Evolutionary conservation across 1,140 invertebrate species (phyloP).

Genomic region (Procambarus virginalis): DNA sequence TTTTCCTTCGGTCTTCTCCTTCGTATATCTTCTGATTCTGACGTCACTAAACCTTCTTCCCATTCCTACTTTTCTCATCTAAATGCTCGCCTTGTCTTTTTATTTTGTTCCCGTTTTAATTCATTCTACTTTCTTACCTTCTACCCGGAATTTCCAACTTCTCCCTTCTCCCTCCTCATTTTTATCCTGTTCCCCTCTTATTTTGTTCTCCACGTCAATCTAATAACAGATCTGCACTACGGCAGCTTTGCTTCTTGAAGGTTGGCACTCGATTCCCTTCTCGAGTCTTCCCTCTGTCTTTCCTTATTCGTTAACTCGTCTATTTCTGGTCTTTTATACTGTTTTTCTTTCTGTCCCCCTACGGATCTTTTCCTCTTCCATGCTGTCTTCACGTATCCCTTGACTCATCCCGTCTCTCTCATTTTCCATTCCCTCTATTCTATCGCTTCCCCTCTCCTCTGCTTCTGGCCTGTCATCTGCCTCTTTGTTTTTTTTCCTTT

Average conservation of each 20-base stretch:
- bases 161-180: no score
- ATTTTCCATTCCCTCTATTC: background rate
- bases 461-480: background rate
- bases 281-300: no score
- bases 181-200: background rate
- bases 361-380: no score
- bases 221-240: no score
- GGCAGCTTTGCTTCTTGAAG: no score
- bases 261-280: no score
- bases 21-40: background rate
- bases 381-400: background rate
- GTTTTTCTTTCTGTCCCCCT: no score
- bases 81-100: no score
- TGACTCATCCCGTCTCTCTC: slow-evolving; percentile 14
- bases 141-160: background rate
- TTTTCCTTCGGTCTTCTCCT: background rate
- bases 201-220: no score
- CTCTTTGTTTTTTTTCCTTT: background rate
- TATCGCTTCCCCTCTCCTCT: slow-evolving; percentile 4
- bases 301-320: no score
- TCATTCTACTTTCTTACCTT: background rate
- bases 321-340: no score
- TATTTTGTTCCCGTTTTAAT: background rate
- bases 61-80: background rate
- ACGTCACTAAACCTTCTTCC: background rate